phyloP scores from a whole-genome alignment of 2,113 vertebrate genomes.

The Phyllopteryx taeniolatus region DNA sequence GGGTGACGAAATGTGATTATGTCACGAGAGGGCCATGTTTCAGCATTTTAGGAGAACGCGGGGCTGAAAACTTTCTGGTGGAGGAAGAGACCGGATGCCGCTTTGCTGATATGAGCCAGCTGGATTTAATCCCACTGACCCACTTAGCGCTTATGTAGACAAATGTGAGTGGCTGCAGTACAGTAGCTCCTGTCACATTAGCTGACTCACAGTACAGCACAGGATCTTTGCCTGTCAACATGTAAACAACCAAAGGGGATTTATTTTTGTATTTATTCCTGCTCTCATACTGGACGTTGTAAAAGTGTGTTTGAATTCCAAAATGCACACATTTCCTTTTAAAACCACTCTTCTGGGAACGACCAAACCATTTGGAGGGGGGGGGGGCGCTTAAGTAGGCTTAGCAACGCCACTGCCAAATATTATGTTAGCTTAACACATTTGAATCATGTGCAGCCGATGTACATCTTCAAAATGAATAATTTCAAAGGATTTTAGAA shows the following conservation, averaged over 20 bases:
- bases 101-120: conserved; percentile 48
- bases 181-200: conserved; percentile 35
- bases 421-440: no score
- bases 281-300: background rate
- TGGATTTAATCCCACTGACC: conserved; percentile 56
- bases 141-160: conserved; percentile 50
- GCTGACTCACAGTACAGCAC: conserved; percentile 29
- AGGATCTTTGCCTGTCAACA: conserved; percentile 36
- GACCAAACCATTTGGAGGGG: no score
- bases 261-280: background rate
- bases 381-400: no score
- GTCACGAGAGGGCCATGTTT: background rate
- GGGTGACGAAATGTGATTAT: background rate
- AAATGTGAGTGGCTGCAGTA: background rate
- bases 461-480: no score
- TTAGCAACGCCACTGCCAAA: no score
- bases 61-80: background rate
- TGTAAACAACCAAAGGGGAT: background rate
- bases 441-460: no score
- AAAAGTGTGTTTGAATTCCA: conserved; percentile 13
- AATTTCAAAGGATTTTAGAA: no score
- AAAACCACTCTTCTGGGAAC: no score
- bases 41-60: background rate
- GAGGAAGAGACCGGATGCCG: conserved; percentile 26
- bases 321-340: no score